Evolutionary conservation across 1,140 invertebrate species (phyloP).

Genomic region (Drosophila nikananu): DNA sequence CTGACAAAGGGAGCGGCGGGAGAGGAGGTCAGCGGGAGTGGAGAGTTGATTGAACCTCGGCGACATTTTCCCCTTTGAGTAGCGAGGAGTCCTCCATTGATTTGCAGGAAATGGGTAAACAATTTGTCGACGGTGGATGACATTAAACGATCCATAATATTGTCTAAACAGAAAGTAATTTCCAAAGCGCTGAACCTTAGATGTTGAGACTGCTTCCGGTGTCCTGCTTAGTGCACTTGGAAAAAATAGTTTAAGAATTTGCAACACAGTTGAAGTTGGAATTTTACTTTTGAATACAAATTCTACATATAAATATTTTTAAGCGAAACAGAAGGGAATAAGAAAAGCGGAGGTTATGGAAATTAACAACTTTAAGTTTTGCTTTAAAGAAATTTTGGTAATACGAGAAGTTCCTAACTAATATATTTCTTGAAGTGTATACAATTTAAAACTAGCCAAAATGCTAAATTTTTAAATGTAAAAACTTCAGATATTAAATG

Average conservation of each 20-base stretch:
- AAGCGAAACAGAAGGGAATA: no score
- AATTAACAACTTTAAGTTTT: no score
- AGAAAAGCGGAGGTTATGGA: no score
- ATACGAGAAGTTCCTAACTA: no score
- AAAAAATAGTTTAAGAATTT: background rate
- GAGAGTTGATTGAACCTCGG: constrained; percentile 57
- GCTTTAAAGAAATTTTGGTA: no score
- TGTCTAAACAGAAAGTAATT: constrained; percentile 63
- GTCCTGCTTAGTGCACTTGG: constrained; percentile 21
- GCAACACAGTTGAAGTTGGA: no score
- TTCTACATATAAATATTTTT: no score
- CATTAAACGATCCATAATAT: constrained; percentile 61
- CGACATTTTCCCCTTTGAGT: constrained; percentile 34
- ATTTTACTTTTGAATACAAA: no score
- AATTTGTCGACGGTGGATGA: constrained; percentile 51
- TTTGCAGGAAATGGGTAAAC: constrained; percentile 62
- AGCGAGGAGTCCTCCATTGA: constrained; percentile 49
- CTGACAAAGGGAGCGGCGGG: constrained; percentile 11
- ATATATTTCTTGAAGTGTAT: no score
- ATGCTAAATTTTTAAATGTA: no score
- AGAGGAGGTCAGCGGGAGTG: background rate
- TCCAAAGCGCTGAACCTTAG: constrained; percentile 43
- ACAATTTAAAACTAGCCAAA: no score
- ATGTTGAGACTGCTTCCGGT: constrained; percentile 29
- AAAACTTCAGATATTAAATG: no score